phyloP scores from a whole-genome alignment of 2,797 vertebrate species.

The Dryobates pubescens region DNA sequence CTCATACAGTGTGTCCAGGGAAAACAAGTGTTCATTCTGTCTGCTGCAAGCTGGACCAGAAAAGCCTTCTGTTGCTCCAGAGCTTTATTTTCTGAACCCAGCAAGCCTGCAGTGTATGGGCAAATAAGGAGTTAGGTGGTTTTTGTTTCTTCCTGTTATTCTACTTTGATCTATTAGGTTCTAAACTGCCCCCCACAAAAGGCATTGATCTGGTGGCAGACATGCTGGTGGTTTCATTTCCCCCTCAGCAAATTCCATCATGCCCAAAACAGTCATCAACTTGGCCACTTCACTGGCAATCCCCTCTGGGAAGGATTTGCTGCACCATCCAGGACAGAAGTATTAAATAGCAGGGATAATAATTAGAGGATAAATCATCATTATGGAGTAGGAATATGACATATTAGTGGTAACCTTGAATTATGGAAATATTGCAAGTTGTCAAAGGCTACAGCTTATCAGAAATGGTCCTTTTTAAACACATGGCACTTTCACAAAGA shows the following conservation, averaged over 20 bases:
- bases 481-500: not conserved
- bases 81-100: not conserved
- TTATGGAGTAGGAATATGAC: not conserved
- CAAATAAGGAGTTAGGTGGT: not conserved
- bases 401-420: not conserved
- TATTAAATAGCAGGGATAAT: not conserved
- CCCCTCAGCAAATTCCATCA: not conserved
- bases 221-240: not conserved
- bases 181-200: not conserved
- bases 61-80: not conserved
- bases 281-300: not conserved
- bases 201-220: not conserved
- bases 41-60: not conserved
- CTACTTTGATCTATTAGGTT: not conserved
- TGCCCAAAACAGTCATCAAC: not conserved
- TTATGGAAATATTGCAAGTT: not conserved
- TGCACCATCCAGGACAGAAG: not conserved
- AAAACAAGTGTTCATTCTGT: not conserved
- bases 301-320: not conserved
- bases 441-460: not conserved
- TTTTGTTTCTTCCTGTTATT: not conserved
- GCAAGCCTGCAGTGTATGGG: accelerated
- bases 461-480: not conserved
- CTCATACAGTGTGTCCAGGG: not conserved
- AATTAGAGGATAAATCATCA: not conserved